Evolutionary conservation across 2,113 vertebrate genomes (phyloP).

Genomic region (Perccottus glenii): DNA sequence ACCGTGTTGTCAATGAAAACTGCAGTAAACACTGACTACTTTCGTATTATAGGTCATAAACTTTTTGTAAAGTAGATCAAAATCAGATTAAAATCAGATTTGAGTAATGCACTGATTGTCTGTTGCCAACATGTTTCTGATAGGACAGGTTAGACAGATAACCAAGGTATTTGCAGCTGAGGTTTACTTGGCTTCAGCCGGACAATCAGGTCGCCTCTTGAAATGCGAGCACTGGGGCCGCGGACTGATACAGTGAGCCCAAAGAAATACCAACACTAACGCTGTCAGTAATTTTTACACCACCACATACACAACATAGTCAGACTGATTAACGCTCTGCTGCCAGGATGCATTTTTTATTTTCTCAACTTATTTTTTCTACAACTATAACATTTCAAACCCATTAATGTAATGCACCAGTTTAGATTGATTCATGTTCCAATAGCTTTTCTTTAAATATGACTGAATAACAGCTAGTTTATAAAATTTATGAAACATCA

Average conservation of each 20-base stretch:
- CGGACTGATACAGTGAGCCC: slow-evolving; percentile 30
- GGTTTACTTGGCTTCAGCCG: slow-evolving; percentile 43
- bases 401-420: neutral
- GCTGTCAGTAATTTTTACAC: neutral
- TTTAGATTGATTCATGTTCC: too few relatives aligned
- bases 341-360: neutral
- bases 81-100: neutral
- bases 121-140: neutral
- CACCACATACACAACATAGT: neutral
- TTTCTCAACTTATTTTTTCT: neutral
- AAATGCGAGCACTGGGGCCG: slow-evolving; percentile 62
- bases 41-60: too few relatives aligned
- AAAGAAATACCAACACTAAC: slow-evolving; percentile 21
- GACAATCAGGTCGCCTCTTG: slow-evolving; percentile 38
- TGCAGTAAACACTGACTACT: too few relatives aligned
- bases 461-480: too few relatives aligned
- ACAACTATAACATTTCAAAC: neutral
- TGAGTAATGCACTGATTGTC: neutral
- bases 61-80: neutral
- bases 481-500: too few relatives aligned
- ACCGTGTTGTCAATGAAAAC: too few relatives aligned
- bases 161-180: slow-evolving; percentile 24
- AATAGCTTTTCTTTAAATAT: too few relatives aligned
- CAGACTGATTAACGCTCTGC: neutral
- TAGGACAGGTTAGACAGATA: neutral